These are phyloP conservation scores for Andrena trimmerana DNA, from an alignment of 2,888 invertebrate species.

Conservation along the genomic window DNA sequence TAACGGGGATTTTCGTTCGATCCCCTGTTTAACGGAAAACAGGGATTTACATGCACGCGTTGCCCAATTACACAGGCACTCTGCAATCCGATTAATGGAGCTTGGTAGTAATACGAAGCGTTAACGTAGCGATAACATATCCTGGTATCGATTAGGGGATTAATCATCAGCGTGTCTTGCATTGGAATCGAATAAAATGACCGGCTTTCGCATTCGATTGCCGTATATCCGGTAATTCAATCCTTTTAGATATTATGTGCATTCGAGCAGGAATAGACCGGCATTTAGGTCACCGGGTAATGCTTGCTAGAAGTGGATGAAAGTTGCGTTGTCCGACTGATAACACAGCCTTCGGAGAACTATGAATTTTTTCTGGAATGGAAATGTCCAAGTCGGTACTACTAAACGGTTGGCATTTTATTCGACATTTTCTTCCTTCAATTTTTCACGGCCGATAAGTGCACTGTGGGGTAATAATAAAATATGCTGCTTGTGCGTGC, in stretches of 20 bases:
- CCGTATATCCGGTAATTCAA: slow-evolving; percentile 20
- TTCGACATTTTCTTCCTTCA: not conserved
- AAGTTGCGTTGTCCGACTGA: not conserved
- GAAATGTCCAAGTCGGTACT: too few relatives aligned
- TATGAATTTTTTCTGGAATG: not conserved
- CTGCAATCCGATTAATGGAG: slow-evolving; percentile 9
- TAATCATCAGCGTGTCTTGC: slow-evolving; percentile 18
- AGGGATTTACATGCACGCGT: not conserved
- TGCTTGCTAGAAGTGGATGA: not conserved
- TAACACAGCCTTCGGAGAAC: not conserved
- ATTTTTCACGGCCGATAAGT: not conserved
- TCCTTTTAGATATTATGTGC: slow-evolving; percentile 4
- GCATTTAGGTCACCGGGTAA: slow-evolving; percentile 37
- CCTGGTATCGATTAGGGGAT: slow-evolving; percentile 3
- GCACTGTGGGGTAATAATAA: too few relatives aligned
- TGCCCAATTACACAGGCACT: not conserved
- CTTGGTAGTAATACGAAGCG: slow-evolving; percentile 10
- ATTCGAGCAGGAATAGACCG: slow-evolving; percentile 18
- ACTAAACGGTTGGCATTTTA: not conserved
- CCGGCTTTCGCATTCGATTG: slow-evolving; percentile 25
- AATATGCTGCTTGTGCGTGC: too few relatives aligned
- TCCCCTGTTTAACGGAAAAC: not conserved
- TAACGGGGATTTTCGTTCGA: not conserved
- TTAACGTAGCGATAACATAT: slow-evolving; percentile 1
- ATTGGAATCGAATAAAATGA: slow-evolving; percentile 24